These are phyloP conservation scores for Acanthococcus lagerstroemiae DNA, from an alignment of 2,888 invertebrate genomes.

Conservation along the genomic window DNA sequence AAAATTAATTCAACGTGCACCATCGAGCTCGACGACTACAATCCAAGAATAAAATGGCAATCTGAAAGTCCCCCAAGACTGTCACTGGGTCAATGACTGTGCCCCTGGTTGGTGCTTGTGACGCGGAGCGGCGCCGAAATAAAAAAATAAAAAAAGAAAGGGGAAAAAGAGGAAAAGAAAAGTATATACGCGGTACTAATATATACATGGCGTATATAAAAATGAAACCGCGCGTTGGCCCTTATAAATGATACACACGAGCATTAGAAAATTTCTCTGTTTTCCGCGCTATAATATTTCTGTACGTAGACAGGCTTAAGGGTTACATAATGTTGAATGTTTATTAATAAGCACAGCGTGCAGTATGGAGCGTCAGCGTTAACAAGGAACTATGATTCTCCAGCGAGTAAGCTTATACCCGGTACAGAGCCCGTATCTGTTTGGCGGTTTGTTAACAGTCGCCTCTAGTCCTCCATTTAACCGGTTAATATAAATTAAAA, in stretches of 20 bases:
- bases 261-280: constrained; percentile 26
- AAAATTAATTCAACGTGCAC: no score
- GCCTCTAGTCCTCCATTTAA: constrained; percentile 17
- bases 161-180: background rate
- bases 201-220: background rate
- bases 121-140: no score
- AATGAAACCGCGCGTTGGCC: constrained; percentile 18
- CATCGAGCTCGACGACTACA: no score
- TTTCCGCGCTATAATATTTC: constrained; percentile 12
- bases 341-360: constrained; percentile 25
- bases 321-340: constrained; percentile 24
- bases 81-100: background rate
- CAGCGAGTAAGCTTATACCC: constrained; percentile 16
- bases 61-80: background rate
- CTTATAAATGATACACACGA: constrained; percentile 23
- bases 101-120: no score
- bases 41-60: background rate
- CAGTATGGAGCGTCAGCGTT: constrained; percentile 21
- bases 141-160: constrained; percentile 1
- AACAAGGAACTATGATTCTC: constrained; percentile 25
- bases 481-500: constrained; percentile 27
- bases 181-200: background rate
- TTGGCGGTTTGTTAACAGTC: constrained; percentile 1
- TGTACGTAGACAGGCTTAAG: constrained; percentile 15
- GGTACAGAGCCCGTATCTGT: constrained; percentile 7